Base-by-base conservation (phyloP, 1,140 invertebrate species). In the Zophobas atratus region DNA sequence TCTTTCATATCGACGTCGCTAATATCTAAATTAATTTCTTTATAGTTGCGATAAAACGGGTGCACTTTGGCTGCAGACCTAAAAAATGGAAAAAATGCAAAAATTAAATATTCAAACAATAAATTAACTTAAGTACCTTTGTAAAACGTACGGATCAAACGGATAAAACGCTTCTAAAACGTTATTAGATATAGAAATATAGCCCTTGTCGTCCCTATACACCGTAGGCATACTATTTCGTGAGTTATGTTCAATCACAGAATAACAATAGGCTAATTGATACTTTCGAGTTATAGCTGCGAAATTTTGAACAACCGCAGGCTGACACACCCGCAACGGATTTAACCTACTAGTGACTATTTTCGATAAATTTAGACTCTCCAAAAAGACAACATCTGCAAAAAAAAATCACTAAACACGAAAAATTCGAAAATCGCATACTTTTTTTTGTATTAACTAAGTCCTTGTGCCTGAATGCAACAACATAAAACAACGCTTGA, bases 221-320 rank as follows among this genome's bases (percentile, higher is more conserved):
- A 88, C 88, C 6, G 87, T 88, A 1, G 92, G 90, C 51, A 96
- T 84, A 35, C 90, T 90, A 20, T 89, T 91, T 48, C 95, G 88
- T 1, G 91, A 88, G 87, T 98, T 98, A 77, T 93, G 91, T 83
- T 98, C 95, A 46, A 98, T 94, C 55, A 98, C 90, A 0, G 96
- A 91, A 85, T 97, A 94, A 87, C 97, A 98, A 87, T 98, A 98
- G 1, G 94, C 96, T 55, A 98, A 88, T 85, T 98, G 97, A 86
- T 97, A 94, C n/a, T 91, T 92, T 80, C 94, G 90, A 0, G 95
- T 93, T 2, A 97, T 90, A 0, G 92, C 92, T 1, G 96, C 94
- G 88, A 99, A 99, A 34, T 94, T 93, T 81, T 93, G 92, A 0
- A 94, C 92, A 33, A 98, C 91, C 20, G 92, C 89, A 0, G 92